Evolutionary conservation across 2,113 vertebrate species (phyloP).

Genomic region (Carassius carassius): DNA sequence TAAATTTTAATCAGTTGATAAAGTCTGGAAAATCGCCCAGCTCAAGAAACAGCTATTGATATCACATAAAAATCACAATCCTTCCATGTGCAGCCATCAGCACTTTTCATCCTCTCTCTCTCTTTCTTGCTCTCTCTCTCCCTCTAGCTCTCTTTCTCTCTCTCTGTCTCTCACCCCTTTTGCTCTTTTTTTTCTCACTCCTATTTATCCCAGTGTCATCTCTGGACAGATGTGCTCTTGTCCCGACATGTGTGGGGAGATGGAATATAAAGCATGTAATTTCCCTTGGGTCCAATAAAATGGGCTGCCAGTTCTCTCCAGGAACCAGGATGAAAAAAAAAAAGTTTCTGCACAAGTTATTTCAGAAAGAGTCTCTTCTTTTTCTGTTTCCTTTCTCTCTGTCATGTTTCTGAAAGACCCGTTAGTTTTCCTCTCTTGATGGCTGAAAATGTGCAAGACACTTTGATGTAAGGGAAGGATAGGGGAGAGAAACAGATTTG

Average conservation of each 20-base stretch:
- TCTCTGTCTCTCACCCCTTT: slow-evolving; percentile 1
- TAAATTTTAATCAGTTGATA: no score
- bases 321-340: not conserved
- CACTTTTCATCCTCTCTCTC: not conserved
- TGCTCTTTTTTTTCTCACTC: slow-evolving; percentile 23
- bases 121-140: not conserved
- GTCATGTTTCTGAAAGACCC: slow-evolving; percentile 13
- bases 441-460: slow-evolving; percentile 3
- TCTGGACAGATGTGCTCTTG: slow-evolving; percentile 47
- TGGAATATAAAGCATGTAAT: slow-evolving; percentile 59
- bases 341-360: slow-evolving; percentile 48
- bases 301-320: slow-evolving; percentile 42
- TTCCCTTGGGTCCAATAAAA: slow-evolving; percentile 61
- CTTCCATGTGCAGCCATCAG: not conserved
- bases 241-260: slow-evolving; percentile 31
- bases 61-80: not conserved
- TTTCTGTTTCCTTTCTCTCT: not conserved
- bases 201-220: slow-evolving; percentile 49
- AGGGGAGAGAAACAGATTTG: not conserved
- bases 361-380: slow-evolving; percentile 28
- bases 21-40: no score
- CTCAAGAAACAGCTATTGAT: not conserved
- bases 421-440: not conserved
- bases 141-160: not conserved
- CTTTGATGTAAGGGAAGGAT: not conserved